These are phyloP conservation scores for Xenops minutus DNA, from an alignment of 2,797 vertebrate species.

Conservation along the genomic window DNA sequence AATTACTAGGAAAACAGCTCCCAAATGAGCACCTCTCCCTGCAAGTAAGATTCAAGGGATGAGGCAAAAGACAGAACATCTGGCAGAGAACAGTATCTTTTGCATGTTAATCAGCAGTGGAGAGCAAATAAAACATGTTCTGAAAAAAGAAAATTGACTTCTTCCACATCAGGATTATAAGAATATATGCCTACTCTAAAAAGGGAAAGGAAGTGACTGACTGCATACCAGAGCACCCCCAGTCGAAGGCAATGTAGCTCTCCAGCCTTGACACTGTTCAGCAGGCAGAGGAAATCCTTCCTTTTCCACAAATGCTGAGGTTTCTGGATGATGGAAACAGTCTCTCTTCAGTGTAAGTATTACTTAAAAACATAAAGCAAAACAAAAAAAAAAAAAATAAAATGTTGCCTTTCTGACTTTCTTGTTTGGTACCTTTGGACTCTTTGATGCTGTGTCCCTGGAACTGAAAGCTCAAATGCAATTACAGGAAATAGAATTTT, in stretches of 20 bases:
- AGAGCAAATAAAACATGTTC: neutral
- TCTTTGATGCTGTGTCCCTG: neutral
- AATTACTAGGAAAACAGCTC: neutral
- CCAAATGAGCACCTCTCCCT: neutral
- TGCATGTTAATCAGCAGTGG: neutral
- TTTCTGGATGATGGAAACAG: neutral
- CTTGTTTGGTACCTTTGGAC: neutral
- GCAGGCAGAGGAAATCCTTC: neutral
- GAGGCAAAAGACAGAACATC: neutral
- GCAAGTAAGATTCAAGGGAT: neutral
- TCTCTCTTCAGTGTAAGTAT: neutral
- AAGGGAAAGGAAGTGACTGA: neutral
- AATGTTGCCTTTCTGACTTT: neutral
- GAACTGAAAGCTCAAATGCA: neutral
- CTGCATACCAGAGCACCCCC: neutral
- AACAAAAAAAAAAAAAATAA: neutral
- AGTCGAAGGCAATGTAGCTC: neutral
- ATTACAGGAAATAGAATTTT: neutral
- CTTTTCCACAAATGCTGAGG: neutral
- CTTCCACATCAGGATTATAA: neutral
- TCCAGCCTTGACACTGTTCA: neutral
- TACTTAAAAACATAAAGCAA: neutral
- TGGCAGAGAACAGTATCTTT: neutral
- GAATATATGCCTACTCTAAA: neutral
- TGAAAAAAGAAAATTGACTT: neutral